Conservation (phyloP, 2,113 vertebrate genomes). For the Callorhinus ursinus region DNA sequence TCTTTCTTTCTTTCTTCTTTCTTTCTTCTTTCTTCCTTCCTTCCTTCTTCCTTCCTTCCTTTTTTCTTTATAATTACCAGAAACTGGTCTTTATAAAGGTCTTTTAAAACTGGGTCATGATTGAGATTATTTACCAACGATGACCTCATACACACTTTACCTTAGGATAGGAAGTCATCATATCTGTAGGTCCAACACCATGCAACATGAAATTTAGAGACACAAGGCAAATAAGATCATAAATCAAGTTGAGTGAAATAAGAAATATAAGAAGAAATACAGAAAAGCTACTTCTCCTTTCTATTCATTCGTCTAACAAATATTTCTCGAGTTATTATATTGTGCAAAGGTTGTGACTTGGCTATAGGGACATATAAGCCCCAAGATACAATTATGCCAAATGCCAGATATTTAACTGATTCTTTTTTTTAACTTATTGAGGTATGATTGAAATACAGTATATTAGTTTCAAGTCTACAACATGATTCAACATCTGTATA, state of each 20-base stretch:
- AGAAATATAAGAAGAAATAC: background rate
- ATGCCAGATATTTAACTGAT: background rate
- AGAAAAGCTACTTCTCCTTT: background rate
- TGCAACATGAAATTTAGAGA: background rate
- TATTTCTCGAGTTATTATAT: background rate
- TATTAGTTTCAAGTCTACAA: background rate
- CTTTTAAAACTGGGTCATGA: background rate
- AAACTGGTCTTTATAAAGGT: background rate
- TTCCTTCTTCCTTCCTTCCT: rapidly evolving
- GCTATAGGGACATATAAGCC: background rate
- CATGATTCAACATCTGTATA: background rate
- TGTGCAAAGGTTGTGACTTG: background rate
- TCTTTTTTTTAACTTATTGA: background rate
- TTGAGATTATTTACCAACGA: background rate
- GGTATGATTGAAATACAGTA: background rate
- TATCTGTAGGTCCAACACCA: background rate
- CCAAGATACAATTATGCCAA: background rate
- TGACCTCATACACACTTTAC: background rate
- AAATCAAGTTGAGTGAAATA: background rate
- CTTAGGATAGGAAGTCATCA: background rate
- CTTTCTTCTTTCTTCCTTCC: rapidly evolving
- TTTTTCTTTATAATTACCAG: background rate
- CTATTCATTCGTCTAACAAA: background rate
- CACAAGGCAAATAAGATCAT: background rate
- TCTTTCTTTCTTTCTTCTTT: no score